Percentiles rank a stretch among this genome's conserved stretches.
Conservation (phyloP, 2,888 invertebrate species). For the Therioaphis trifolii region DNA sequence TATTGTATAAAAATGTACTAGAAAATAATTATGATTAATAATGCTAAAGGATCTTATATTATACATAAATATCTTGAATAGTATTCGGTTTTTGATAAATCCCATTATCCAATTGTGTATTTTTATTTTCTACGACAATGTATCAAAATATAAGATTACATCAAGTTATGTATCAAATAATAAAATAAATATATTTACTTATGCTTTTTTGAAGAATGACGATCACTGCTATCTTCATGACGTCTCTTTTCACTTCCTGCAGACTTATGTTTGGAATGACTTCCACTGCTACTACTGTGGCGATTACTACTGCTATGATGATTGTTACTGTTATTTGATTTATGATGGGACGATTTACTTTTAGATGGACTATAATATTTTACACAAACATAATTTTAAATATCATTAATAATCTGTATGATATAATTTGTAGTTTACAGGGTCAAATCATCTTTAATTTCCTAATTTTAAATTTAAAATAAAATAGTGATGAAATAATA, state of each 20-base stretch:
- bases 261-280: conserved; percentile 64
- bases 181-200: background rate
- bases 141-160: background rate
- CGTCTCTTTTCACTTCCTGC: conserved; percentile 76
- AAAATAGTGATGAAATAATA: too few relatives aligned
- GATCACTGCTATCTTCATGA: conserved; percentile 80
- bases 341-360: conserved; percentile 57
- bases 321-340: conserved; percentile 45
- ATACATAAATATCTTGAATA: background rate
- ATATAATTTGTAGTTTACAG: background rate
- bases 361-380: conserved; percentile 50
- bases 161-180: background rate
- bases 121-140: conserved; percentile 42
- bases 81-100: background rate
- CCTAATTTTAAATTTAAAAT: background rate
- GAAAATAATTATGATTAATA: conserved; percentile 26
- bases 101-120: background rate
- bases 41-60: conserved; percentile 6
- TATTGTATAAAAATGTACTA: conserved; percentile 32
- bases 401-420: background rate
- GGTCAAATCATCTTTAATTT: background rate
- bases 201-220: conserved; percentile 68
- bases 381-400: too few relatives aligned
- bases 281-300: conserved; percentile 62
- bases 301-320: conserved; percentile 46